Evolutionary conservation across 2,113 vertebrate species (phyloP).

Genomic region (Copsychus sechellarum): DNA sequence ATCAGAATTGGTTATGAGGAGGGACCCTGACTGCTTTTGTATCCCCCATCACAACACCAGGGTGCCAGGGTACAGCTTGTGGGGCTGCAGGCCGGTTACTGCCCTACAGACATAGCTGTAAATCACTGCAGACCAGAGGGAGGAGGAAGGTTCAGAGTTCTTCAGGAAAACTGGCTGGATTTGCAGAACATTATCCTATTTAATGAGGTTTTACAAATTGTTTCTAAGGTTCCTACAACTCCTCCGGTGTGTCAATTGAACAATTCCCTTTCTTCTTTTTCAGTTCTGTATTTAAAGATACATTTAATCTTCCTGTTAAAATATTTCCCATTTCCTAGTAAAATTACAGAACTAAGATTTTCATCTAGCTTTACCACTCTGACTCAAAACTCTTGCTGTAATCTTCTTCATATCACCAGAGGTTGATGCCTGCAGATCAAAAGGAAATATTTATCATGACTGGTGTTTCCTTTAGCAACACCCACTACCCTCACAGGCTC

Average conservation of each 20-base stretch:
- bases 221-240: slow-evolving; percentile 17
- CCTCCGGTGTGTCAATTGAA: background rate
- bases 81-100: background rate
- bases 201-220: slow-evolving; percentile 22
- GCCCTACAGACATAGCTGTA: background rate
- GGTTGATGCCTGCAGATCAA: slow-evolving; percentile 41
- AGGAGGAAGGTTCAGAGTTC: background rate
- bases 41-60: background rate
- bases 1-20: background rate
- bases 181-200: background rate
- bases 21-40: background rate
- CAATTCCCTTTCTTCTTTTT: slow-evolving; percentile 11
- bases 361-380: background rate
- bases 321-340: background rate
- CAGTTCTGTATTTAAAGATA: background rate
- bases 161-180: background rate
- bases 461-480: slow-evolving; percentile 14
- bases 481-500: background rate
- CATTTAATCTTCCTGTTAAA: slow-evolving; percentile 31
- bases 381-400: background rate
- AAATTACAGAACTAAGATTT: slow-evolving; percentile 11
- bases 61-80: background rate
- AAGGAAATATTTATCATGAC: slow-evolving; percentile 50
- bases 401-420: slow-evolving; percentile 20
- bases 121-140: background rate